Percentiles rank a stretch among this genome's conserved stretches.
phyloP scores from a whole-genome alignment of 1,140 invertebrate genomes.

The Carcinoscorpius rotundicauda region DNA sequence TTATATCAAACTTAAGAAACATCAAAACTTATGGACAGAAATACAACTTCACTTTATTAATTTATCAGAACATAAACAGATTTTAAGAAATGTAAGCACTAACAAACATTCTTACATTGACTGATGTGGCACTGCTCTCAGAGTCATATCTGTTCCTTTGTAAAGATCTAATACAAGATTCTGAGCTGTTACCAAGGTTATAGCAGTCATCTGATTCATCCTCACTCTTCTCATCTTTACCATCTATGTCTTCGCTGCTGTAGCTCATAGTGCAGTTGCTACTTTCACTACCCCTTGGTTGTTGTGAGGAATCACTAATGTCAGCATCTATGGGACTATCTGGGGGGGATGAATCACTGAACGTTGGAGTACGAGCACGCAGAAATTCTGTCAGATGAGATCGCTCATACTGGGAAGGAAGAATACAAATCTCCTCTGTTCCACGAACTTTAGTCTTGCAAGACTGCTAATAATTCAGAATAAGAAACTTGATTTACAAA shows the following conservation, averaged over 20 bases:
- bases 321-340: conserved; percentile 4
- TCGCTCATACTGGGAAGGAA: conserved; percentile 30
- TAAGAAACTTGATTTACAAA: no score
- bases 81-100: no score
- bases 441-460: conserved; percentile 33
- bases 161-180: no score
- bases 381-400: conserved; percentile 28
- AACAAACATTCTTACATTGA: no score
- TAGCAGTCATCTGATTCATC: conserved; percentile 14
- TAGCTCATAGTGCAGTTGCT: conserved; percentile 16
- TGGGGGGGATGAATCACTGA: conserved; percentile 7
- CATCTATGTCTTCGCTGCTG: conserved; percentile 13
- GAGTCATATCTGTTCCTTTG: no score
- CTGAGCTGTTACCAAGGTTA: background rate
- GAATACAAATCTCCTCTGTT: conserved; percentile 34
- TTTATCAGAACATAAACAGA: no score
- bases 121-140: no score
- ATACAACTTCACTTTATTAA: no score
- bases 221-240: conserved; percentile 26
- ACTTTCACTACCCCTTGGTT: conserved; percentile 10
- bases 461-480: conserved; percentile 14
- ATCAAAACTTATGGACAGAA: no score
- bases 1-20: no score
- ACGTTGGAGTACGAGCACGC: conserved; percentile 23
- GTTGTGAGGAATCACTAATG: background rate